phyloP scores from a whole-genome alignment of 2,113 vertebrate genomes.

The Psilopogon haemacephalus region DNA sequence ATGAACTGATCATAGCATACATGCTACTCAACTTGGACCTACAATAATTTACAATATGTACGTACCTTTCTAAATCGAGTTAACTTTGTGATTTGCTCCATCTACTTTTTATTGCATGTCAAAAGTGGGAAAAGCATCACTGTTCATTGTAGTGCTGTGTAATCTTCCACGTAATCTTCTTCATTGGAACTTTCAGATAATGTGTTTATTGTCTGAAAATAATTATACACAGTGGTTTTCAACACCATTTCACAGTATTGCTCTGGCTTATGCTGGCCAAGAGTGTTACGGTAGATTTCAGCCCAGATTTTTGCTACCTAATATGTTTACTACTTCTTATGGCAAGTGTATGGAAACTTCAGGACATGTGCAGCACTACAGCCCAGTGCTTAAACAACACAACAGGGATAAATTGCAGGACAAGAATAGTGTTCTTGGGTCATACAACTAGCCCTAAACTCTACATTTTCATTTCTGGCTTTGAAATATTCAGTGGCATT shows the following conservation, averaged over 20 bases:
- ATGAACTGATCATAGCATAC: background rate
- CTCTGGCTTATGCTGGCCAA: background rate
- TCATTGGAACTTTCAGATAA: constrained; percentile 24
- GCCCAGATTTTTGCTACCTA: background rate
- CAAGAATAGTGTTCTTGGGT: background rate
- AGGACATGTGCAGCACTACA: background rate
- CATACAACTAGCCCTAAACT: background rate
- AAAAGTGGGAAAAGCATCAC: background rate
- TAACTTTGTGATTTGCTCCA: background rate
- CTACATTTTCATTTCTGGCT: background rate
- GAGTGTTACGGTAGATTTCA: background rate
- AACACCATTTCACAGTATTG: background rate
- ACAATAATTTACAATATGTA: background rate
- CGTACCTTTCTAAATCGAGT: background rate
- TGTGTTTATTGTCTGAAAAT: constrained; percentile 21
- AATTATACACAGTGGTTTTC: background rate
- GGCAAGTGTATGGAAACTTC: background rate
- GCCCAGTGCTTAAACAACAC: background rate
- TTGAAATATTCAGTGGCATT: background rate
- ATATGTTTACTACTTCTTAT: background rate
- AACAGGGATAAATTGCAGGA: background rate
- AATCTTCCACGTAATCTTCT: constrained; percentile 18
- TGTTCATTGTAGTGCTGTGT: background rate
- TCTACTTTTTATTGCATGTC: background rate
- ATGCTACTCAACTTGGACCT: background rate